Evolutionary conservation across 1,140 invertebrate species (phyloP).

Genomic region (Tetramorium parvispinum): DNA sequence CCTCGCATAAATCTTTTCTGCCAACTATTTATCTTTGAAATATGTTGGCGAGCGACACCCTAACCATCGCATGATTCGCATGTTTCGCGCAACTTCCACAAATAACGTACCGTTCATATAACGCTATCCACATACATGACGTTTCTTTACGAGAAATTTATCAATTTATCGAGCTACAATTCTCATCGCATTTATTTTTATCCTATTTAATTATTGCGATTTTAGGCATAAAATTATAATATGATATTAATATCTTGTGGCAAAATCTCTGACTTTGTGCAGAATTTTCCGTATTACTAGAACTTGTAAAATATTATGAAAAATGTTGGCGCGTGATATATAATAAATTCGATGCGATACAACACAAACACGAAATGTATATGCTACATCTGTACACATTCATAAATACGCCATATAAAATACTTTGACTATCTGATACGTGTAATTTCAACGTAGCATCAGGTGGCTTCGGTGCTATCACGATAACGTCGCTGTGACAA

Average conservation of each 20-base stretch:
- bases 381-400: not conserved
- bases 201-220: not conserved
- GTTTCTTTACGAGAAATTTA: not conserved
- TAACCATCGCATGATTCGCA: constrained; percentile 37
- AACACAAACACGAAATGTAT: constrained; percentile 5
- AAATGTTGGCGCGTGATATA: not conserved
- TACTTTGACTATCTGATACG: constrained; percentile 28
- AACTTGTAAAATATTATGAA: not conserved
- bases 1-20: constrained; percentile 39
- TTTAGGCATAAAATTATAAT: not conserved
- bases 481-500: constrained; percentile 44
- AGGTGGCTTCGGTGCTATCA: constrained; percentile 28
- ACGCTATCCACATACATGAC: not conserved
- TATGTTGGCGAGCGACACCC: constrained; percentile 21
- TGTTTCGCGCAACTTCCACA: not conserved
- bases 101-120: constrained; percentile 2
- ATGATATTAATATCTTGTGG: not conserved
- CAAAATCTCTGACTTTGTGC: not conserved
- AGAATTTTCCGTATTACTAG: not conserved
- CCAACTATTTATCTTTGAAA: constrained; percentile 61
- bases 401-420: constrained; percentile 18
- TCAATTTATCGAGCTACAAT: not conserved
- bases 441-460: constrained; percentile 51
- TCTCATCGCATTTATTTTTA: not conserved
- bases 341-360: not conserved